Percentiles rank a stretch among this genome's conserved stretches.
phyloP scores from a whole-genome alignment of 2,888 invertebrate species.

The Andrena fulva region DNA sequence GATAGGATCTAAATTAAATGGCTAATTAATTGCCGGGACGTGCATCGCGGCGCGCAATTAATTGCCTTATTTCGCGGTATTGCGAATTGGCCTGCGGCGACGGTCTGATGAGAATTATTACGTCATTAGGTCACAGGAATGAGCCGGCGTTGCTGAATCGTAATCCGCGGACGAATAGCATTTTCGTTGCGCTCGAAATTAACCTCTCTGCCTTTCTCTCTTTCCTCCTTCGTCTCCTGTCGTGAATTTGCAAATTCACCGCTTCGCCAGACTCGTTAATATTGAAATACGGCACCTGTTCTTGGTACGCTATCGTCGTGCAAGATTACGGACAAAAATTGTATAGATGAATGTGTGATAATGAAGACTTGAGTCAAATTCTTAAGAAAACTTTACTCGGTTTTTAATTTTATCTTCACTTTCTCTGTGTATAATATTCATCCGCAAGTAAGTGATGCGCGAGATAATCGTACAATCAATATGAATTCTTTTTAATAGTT shows the following conservation, averaged over 20 bases:
- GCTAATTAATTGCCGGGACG: conserved; percentile 78
- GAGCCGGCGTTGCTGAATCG: conserved; percentile 41
- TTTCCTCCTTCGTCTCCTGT: too few relatives aligned
- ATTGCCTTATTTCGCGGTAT: conserved; percentile 65
- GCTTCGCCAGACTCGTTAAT: conserved; percentile 1
- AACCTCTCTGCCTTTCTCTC: neutral
- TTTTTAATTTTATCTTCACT: too few relatives aligned
- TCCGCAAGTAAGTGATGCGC: too few relatives aligned
- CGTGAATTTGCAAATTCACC: conserved; percentile 13
- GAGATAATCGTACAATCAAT: too few relatives aligned
- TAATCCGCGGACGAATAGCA: conserved; percentile 49
- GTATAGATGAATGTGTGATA: neutral
- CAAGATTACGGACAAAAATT: neutral
- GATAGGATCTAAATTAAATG: conserved; percentile 81
- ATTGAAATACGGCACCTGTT: neutral
- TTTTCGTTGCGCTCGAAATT: conserved; percentile 43
- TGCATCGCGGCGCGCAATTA: conserved; percentile 66
- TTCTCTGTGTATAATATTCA: too few relatives aligned
- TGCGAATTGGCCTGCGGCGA: conserved; percentile 64
- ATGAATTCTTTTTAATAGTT: too few relatives aligned
- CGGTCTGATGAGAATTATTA: conserved; percentile 66
- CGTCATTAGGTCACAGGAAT: conserved; percentile 59
- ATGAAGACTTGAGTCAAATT: neutral
- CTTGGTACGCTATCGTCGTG: neutral
- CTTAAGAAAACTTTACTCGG: too few relatives aligned